phyloP scores from a whole-genome alignment of 2,797 vertebrate genomes.

The Sparus aurata region DNA sequence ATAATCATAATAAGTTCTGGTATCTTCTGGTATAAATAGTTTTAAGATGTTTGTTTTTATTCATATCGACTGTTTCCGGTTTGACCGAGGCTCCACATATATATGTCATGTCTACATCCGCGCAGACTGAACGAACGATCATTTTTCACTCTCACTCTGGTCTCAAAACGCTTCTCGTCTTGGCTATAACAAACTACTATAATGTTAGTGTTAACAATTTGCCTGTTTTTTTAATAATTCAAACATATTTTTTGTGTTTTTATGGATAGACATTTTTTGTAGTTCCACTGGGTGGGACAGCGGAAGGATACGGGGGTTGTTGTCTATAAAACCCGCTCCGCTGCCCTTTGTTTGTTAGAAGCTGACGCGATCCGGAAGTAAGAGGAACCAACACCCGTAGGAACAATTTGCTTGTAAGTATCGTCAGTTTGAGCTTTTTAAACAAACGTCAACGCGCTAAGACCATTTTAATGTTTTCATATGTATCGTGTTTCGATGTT shows the following conservation, averaged over 20 bases:
- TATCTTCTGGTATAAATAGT: too few relatives aligned
- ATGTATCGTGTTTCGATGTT: fast-evolving
- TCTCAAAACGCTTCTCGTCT: not conserved
- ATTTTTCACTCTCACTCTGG: not conserved
- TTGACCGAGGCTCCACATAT: not conserved
- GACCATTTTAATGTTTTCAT: fast-evolving
- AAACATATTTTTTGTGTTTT: fast-evolving
- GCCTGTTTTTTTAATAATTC: not conserved
- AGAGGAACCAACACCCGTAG: fast-evolving
- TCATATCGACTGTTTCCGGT: not conserved
- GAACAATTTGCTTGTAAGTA: constrained; percentile 52
- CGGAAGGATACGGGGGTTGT: constrained; percentile 42
- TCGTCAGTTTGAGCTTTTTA: fast-evolving
- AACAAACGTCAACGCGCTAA: fast-evolving
- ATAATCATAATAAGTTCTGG: too few relatives aligned
- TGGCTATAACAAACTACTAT: fast-evolving
- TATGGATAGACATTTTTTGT: not conserved
- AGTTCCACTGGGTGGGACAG: constrained; percentile 9
- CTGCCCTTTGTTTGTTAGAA: fast-evolving
- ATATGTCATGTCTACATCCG: constrained; percentile 32
- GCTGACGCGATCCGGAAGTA: fast-evolving
- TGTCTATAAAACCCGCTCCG: constrained; percentile 13
- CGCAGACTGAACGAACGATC: not conserved
- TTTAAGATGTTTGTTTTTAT: not conserved
- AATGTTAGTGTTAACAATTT: fast-evolving